Percentiles rank a stretch among this genome's conserved stretches.
These are phyloP conservation scores for Ypsolopha sequella DNA, from an alignment of 2,888 invertebrate species.

Conservation along the genomic window DNA sequence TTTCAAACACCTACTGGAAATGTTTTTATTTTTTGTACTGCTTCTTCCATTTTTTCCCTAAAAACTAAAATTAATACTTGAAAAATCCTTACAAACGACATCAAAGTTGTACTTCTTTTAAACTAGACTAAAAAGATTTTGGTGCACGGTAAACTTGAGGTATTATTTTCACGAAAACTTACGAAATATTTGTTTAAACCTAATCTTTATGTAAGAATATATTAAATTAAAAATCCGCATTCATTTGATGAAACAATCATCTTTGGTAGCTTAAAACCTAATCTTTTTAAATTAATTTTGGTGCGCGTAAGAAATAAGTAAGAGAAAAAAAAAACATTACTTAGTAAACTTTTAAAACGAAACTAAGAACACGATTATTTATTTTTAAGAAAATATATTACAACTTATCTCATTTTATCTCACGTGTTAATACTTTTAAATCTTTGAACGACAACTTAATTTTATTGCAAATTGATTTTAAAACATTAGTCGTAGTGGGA, in stretches of 20 bases:
- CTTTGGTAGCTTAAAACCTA: constrained; percentile 58
- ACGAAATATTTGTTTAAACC: constrained; percentile 19
- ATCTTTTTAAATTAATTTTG: constrained; percentile 45
- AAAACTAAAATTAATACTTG: constrained; percentile 40
- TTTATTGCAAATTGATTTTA: not conserved
- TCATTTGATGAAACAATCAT: constrained; percentile 66
- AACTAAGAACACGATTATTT: no score
- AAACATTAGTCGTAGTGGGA: not conserved
- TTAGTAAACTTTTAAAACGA: not conserved
- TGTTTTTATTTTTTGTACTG: constrained; percentile 12
- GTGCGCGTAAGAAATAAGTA: constrained; percentile 29
- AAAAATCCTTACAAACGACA: constrained; percentile 22
- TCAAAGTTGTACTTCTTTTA: constrained; percentile 17
- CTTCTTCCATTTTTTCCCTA: constrained; percentile 15
- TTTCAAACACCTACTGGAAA: constrained; percentile 11
- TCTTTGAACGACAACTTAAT: not conserved
- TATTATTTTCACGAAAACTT: constrained; percentile 42
- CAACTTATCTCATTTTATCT: constrained; percentile 8
- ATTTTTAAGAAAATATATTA: constrained; percentile 10
- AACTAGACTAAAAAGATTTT: constrained; percentile 42
- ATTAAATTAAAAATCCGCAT: constrained; percentile 30
- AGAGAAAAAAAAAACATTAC: constrained; percentile 1
- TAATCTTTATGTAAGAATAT: constrained; percentile 26
- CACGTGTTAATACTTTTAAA: constrained; percentile 5
- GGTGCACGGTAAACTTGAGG: constrained; percentile 70